Evolutionary conservation across 2,888 invertebrate species (phyloP), one percentile per base, ranked within the genome.

Genomic region (Euclidia mi): DNA sequence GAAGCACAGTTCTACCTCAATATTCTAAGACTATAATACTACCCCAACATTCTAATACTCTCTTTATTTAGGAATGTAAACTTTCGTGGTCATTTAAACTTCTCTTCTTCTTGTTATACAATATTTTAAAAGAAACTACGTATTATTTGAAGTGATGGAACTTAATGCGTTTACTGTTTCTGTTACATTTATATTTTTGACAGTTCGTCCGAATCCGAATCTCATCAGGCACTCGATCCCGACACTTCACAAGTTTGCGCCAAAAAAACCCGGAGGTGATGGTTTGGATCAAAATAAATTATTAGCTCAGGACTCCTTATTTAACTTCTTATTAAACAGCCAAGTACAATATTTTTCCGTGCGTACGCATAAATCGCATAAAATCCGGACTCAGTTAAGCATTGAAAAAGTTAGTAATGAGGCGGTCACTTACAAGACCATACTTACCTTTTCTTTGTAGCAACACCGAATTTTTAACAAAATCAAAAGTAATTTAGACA

Each of bases 281-380:
- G 71, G 65, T 55, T n/a, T 51, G 61, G 70, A 71, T 68, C 70
- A 61, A 74, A 75, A 75, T 70, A 74, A 74, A 74, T 74, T 74
- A 72, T 75, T 74, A 68, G 74, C 74, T 74, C 72, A 75, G 74
- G 74, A 72, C 74, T 70, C 57, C 56, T 71, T 75, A 75, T 75
- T 75, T 74, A 70, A 70, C 74, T 74, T 74, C 70, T 72, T 74
- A 74, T 67, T 74, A 74, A 74, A 71, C 65, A 70, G 47, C 51
- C 60, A 56, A 62, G 66, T 20, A 61, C 29, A 63, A 63, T 64
- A 66, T 67, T 74, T 61, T 73, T 56, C 49, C 61, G 42, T 43
- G 49, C 56, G 58, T 55, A 38, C 59, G 42, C 57, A 71, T 71
- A 69, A 74, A 73, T 73, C 73, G 55, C 65, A 67, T 72, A 42